These are phyloP conservation scores for Muscicapa striata DNA, from an alignment of 2,797 vertebrate species.

Conservation along the genomic window DNA sequence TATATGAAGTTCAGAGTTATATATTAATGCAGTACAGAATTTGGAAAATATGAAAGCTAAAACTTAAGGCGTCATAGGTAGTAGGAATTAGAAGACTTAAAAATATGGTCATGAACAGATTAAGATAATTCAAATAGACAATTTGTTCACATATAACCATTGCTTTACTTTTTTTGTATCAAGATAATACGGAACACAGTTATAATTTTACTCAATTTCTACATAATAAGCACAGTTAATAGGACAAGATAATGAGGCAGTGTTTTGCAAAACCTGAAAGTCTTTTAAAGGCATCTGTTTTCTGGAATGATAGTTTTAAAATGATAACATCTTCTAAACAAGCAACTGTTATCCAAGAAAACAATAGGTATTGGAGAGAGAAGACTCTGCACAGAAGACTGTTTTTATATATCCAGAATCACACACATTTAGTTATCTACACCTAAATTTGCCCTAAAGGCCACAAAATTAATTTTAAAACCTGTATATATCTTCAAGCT, in stretches of 20 bases:
- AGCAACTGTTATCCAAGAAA: background rate
- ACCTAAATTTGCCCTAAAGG: background rate
- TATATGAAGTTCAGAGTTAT: background rate
- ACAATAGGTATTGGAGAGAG: background rate
- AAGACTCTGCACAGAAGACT: background rate
- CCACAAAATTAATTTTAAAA: constrained; percentile 5
- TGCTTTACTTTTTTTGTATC: background rate
- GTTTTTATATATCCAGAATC: background rate
- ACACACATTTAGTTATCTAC: background rate
- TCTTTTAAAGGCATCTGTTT: background rate
- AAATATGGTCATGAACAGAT: background rate
- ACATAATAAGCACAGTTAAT: background rate
- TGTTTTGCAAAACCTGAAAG: background rate
- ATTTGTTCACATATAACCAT: background rate
- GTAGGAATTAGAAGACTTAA: background rate
- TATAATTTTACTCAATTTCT: background rate
- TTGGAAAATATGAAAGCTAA: background rate
- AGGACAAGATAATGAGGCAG: background rate
- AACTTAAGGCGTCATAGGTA: background rate
- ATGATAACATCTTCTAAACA: background rate
- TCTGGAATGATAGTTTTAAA: background rate
- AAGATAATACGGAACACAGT: background rate
- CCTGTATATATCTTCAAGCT: background rate
- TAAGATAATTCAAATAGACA: background rate
- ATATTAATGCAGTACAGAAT: background rate